These are phyloP conservation scores for Apotomis capreana DNA, from an alignment of 2,888 invertebrate species.

Conservation along the genomic window DNA sequence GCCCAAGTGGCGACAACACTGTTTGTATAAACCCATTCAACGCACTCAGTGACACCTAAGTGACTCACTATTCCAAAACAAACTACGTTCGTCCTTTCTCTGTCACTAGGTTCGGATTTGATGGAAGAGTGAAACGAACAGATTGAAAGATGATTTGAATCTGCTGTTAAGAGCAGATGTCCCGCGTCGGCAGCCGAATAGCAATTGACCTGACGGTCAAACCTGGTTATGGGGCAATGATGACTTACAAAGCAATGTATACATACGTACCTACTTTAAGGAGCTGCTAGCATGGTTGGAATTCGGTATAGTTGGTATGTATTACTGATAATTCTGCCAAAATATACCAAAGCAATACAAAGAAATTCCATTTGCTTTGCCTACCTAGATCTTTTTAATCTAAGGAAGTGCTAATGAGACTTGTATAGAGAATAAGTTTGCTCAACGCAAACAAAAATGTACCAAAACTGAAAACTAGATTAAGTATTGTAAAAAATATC, in stretches of 20 bases:
- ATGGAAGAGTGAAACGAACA: neutral
- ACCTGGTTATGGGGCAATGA: conserved; percentile 12
- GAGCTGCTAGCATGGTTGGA: too few species aligned
- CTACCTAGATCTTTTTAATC: too few species aligned
- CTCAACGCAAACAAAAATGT: too few species aligned
- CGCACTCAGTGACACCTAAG: conserved; percentile 52
- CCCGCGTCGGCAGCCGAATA: conserved; percentile 18
- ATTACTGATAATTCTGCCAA: too few species aligned
- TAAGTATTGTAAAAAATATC: neutral
- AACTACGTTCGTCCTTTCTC: conserved; percentile 9
- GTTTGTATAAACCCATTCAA: conserved; percentile 55
- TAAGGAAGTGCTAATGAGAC: too few species aligned
- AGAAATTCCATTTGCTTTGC: too few species aligned
- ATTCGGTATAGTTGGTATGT: too few species aligned
- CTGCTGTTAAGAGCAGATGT: neutral
- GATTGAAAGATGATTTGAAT: neutral
- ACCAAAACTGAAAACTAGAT: neutral
- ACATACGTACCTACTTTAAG: neutral
- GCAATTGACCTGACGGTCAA: conserved; percentile 40
- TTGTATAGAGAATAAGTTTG: too few species aligned
- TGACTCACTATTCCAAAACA: conserved; percentile 41
- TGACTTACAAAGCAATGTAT: neutral
- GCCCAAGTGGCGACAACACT: conserved; percentile 50
- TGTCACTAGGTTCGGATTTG: neutral
- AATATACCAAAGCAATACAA: too few species aligned